Evolutionary conservation across 2,113 vertebrate species (phyloP).

Genomic region (Serinus canaria): DNA sequence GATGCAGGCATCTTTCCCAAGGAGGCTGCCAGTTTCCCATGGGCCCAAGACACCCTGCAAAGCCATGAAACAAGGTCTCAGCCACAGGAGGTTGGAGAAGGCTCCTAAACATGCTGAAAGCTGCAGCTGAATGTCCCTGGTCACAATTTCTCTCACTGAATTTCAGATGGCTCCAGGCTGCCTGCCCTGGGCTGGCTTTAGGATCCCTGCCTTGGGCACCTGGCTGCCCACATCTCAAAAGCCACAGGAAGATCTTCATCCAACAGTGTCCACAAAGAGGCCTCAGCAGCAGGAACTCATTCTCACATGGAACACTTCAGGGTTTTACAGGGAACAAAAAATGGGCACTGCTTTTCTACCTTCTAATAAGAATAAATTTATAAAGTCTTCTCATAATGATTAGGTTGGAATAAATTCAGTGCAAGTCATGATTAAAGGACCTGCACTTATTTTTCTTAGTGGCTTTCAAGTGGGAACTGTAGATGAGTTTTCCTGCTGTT

Average conservation of each 20-base stretch:
- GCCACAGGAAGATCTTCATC: not conserved
- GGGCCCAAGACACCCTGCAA: not conserved
- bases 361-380: not conserved
- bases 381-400: not conserved
- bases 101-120: not conserved
- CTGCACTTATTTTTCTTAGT: not conserved
- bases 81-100: not conserved
- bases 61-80: not conserved
- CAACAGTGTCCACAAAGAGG: not conserved
- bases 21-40: not conserved
- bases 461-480: not conserved
- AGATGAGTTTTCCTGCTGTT: not conserved
- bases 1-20: accelerated
- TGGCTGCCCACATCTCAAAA: not conserved
- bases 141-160: not conserved
- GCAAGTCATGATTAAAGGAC: not conserved
- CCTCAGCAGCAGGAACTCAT: not conserved
- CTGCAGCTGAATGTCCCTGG: not conserved
- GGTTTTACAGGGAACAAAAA: not conserved
- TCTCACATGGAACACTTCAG: not conserved
- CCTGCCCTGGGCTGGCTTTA: not conserved
- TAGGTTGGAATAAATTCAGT: not conserved
- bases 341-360: not conserved
- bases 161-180: not conserved
- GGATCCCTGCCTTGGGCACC: not conserved